A percentile compares a stretch with the other conserved stretches of the same genome.
Conservation (phyloP, 2,113 vertebrate species). For the Stegostoma tigrinum region DNA sequence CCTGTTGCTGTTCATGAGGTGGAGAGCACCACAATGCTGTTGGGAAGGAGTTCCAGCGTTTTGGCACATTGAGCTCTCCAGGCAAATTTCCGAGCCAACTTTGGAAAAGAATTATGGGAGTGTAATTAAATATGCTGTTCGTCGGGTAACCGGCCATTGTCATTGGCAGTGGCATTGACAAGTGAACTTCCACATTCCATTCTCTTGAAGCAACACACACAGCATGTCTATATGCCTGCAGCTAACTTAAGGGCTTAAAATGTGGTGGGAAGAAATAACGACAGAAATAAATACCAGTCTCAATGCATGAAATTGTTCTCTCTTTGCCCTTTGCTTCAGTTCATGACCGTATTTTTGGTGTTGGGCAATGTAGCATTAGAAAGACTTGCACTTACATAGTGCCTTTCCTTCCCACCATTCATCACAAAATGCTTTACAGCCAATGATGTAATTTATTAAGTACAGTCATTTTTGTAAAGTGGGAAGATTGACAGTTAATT, state of each 20-base stretch:
- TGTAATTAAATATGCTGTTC: neutral
- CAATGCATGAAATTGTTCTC: neutral
- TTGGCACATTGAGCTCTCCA: neutral
- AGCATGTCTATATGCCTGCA: neutral
- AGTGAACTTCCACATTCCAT: slow-evolving; percentile 12
- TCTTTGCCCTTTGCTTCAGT: neutral
- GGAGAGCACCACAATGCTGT: too few species aligned
- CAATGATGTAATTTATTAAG: neutral
- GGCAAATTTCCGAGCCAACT: neutral
- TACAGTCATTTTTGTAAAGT: neutral
- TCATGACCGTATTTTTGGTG: neutral
- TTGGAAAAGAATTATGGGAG: neutral
- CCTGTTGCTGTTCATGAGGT: too few species aligned
- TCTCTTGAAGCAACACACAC: neutral
- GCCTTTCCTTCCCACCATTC: neutral
- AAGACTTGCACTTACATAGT: neutral
- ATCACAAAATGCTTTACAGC: neutral
- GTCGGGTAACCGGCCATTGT: neutral
- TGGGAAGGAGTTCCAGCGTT: too few species aligned
- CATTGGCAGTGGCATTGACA: slow-evolving; percentile 16
- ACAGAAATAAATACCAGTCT: neutral
- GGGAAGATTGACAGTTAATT: neutral
- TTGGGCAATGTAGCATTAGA: neutral
- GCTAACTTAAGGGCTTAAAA: slow-evolving; percentile 5
- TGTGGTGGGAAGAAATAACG: neutral